phyloP scores from a whole-genome alignment of 1,140 invertebrate genomes.

The Tetragnatha versicolor region DNA sequence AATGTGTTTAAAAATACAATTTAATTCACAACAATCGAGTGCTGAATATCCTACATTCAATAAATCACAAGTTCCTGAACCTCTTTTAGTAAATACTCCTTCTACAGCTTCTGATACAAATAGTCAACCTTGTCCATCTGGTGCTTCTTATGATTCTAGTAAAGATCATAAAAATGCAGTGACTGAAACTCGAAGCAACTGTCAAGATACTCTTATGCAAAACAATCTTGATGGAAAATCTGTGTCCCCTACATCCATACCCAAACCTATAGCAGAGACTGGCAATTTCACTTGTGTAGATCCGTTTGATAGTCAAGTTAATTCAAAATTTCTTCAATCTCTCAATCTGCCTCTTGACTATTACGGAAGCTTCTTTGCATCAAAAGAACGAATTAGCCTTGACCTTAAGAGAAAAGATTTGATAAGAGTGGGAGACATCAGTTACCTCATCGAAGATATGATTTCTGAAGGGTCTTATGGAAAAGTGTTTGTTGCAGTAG shows the following conservation, averaged over 20 bases:
- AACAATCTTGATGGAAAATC: too few species aligned
- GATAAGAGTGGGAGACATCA: constrained; percentile 56
- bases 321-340: constrained; percentile 58
- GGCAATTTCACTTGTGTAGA: constrained; percentile 24
- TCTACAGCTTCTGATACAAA: too few species aligned
- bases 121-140: too few species aligned
- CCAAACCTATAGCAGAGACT: background rate
- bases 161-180: too few species aligned
- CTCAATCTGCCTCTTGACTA: constrained; percentile 57
- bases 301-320: constrained; percentile 59
- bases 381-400: constrained; percentile 24
- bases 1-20: constrained; percentile 18
- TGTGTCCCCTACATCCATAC: too few species aligned
- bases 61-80: too few species aligned
- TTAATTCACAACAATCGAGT: too few species aligned
- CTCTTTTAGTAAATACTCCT: too few species aligned
- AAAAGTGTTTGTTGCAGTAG: constrained; percentile 63
- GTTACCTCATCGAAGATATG: constrained; percentile 58
- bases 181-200: too few species aligned
- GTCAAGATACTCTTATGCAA: too few species aligned
- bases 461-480: constrained; percentile 66
- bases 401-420: constrained; percentile 33
- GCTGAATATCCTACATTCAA: too few species aligned
- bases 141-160: too few species aligned
- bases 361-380: constrained; percentile 31